phyloP scores from a whole-genome alignment of 2,113 vertebrate species.

The Meleagris gallopavo region DNA sequence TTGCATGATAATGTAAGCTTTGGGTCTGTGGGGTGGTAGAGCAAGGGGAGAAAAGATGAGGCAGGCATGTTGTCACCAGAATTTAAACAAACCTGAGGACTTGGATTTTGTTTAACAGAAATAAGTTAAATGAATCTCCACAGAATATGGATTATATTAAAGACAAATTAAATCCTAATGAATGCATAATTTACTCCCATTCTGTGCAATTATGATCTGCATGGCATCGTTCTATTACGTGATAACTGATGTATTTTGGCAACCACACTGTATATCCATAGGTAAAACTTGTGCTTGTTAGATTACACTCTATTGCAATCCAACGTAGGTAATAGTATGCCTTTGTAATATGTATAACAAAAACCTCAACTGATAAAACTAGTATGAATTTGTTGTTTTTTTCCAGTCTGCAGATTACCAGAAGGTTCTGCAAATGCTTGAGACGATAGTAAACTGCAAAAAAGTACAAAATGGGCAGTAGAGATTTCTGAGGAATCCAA shows the following conservation, averaged over 20 bases:
- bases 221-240: slow-evolving; percentile 65
- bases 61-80: slow-evolving; percentile 65
- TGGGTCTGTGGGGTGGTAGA: slow-evolving; percentile 41
- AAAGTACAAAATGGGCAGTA: neutral
- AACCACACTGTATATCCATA: slow-evolving; percentile 72
- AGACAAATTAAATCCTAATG: slow-evolving; percentile 33
- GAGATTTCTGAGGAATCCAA: slow-evolving; percentile 17
- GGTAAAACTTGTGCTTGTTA: slow-evolving; percentile 48
- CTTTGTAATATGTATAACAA: neutral
- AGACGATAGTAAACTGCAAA: slow-evolving; percentile 11
- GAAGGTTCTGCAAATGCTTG: slow-evolving; percentile 39
- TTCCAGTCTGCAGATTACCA: slow-evolving; percentile 50
- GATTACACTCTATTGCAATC: slow-evolving; percentile 12
- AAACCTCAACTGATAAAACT: neutral
- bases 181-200: slow-evolving; percentile 64
- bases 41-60: slow-evolving; percentile 41
- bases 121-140: slow-evolving; percentile 38
- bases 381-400: neutral
- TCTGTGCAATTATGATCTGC: slow-evolving; percentile 67
- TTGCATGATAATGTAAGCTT: slow-evolving; percentile 77
- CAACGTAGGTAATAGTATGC: neutral
- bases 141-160: slow-evolving; percentile 26
- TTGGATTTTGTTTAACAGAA: slow-evolving; percentile 46
- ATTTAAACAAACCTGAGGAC: slow-evolving; percentile 10
- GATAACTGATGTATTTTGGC: slow-evolving; percentile 64